phyloP scores from a whole-genome alignment of 2,113 vertebrate genomes.

The Lamprotornis superbus region DNA sequence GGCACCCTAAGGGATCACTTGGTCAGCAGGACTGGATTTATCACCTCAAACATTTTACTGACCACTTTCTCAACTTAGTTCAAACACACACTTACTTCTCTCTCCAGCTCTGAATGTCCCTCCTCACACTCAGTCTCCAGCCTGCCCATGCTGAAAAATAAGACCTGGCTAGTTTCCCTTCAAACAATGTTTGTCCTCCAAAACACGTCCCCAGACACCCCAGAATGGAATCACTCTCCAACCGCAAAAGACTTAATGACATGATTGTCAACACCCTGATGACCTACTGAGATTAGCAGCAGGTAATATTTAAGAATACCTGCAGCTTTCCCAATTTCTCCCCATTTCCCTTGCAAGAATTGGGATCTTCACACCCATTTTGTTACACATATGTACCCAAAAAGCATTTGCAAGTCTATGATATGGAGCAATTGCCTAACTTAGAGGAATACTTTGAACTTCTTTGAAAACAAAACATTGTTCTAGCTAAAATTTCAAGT shows the following conservation, averaged over 20 bases:
- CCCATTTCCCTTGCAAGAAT: neutral
- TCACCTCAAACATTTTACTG: neutral
- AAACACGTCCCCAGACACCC: neutral
- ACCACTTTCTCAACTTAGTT: neutral
- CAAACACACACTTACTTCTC: neutral
- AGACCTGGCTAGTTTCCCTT: neutral
- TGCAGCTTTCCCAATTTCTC: neutral
- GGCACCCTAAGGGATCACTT: neutral
- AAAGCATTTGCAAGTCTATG: neutral
- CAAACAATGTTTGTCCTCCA: neutral
- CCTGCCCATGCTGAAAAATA: neutral
- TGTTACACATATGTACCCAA: neutral
- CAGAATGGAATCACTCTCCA: neutral
- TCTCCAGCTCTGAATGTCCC: neutral
- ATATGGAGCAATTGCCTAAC: neutral
- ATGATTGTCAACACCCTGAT: neutral
- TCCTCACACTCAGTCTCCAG: neutral
- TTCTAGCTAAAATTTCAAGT: constrained; percentile 30
- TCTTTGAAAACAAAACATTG: constrained; percentile 55
- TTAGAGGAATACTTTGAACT: neutral
- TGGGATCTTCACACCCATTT: neutral
- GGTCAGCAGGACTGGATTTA: neutral
- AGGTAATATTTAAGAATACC: neutral
- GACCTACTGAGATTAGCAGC: neutral
- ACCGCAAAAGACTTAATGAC: neutral